phyloP scores from a whole-genome alignment of 2,113 vertebrate genomes.

The Chitala chitala region DNA sequence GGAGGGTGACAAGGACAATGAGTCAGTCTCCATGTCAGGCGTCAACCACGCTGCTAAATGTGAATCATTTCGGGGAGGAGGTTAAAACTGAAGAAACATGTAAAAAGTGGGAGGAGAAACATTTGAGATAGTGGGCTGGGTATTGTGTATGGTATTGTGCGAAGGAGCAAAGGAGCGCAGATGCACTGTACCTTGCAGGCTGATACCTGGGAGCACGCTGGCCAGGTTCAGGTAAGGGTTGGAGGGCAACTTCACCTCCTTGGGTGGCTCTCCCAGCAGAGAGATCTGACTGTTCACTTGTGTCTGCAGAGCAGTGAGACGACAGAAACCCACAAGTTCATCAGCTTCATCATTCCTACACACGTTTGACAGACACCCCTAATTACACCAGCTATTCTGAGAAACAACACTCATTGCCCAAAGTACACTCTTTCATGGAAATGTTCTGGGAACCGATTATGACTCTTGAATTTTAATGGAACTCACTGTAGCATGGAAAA shows the following conservation, averaged over 20 bases:
- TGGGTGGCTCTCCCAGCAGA: conserved; percentile 90
- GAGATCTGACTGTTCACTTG: conserved; percentile 74
- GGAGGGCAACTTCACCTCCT: conserved; percentile 86
- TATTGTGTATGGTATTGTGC: no score
- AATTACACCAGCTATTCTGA: background rate
- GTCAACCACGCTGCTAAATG: no score
- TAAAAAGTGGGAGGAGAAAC: no score
- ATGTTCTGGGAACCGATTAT: background rate
- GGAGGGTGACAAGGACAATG: background rate
- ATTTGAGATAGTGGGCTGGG: no score
- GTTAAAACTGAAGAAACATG: no score
- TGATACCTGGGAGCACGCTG: conserved; percentile 82
- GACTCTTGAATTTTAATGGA: conserved; percentile 7
- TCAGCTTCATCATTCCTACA: background rate
- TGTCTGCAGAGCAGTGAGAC: conserved; percentile 50
- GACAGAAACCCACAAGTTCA: background rate
- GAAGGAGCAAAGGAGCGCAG: no score
- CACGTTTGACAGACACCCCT: background rate
- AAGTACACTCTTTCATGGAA: background rate
- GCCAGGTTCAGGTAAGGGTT: conserved; percentile 95
- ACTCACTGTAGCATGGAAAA: background rate
- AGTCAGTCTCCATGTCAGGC: no score
- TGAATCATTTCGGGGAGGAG: no score
- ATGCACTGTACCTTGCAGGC: conserved; percentile 66
- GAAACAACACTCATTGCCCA: background rate